phyloP scores from a whole-genome alignment of 2,797 vertebrate genomes.

The Phataginus tetradactyla region DNA sequence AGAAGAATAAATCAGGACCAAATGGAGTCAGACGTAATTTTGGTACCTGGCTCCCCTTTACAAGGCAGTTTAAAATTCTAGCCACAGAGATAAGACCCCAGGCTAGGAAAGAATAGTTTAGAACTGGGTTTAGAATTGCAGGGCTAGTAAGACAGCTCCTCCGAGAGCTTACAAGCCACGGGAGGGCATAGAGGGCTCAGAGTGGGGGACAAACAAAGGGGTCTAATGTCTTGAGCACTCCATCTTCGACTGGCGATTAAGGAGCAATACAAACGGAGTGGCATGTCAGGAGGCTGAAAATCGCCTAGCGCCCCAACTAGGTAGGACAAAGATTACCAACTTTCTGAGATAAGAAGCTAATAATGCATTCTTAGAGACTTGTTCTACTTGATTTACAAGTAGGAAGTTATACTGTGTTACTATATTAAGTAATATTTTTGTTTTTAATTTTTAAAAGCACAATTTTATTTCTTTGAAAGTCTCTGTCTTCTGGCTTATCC shows the following conservation, averaged over 20 bases:
- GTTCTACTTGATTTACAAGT: conserved; percentile 4
- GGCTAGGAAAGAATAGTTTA: not conserved
- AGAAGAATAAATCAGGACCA: not conserved
- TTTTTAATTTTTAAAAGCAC: conserved; percentile 21
- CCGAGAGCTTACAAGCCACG: not conserved
- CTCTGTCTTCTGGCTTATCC: not conserved
- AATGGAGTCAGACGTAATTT: not conserved
- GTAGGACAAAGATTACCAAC: not conserved
- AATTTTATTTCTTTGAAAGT: conserved; percentile 28
- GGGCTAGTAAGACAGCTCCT: not conserved
- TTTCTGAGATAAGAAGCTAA: not conserved
- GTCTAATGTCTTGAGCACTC: not conserved
- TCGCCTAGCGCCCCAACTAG: not conserved
- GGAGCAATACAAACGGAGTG: not conserved
- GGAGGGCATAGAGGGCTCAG: not conserved
- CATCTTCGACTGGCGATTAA: not conserved
- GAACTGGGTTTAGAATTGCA: not conserved
- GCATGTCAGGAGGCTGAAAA: not conserved
- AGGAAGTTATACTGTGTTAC: not conserved
- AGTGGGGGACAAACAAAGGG: not conserved
- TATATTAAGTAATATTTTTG: not conserved
- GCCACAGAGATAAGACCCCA: not conserved
- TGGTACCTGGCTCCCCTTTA: not conserved
- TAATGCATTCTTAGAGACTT: not conserved
- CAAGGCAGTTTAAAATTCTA: not conserved